Percentiles rank a stretch among this genome's conserved stretches.
Evolutionary conservation across 2,888 invertebrate species (phyloP).

Genomic region (Shargacucullia verbasci): DNA sequence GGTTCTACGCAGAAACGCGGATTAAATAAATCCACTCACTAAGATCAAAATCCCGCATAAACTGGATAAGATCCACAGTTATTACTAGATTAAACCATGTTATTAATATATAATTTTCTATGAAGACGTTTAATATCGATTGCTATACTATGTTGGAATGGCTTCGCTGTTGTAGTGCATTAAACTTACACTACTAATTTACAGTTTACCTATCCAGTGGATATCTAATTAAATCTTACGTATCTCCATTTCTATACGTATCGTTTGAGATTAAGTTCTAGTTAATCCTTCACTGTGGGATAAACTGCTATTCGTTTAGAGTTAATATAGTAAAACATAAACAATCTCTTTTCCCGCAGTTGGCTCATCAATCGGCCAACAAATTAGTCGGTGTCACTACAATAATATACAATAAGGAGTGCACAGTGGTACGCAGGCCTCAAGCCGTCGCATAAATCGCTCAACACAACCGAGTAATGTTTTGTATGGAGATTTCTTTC

Average conservation of each 20-base stretch:
- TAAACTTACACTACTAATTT: conserved; percentile 38
- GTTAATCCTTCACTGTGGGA: conserved; percentile 50
- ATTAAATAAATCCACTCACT: conserved; percentile 81
- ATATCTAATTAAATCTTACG: conserved; percentile 45
- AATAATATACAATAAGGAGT: conserved; percentile 87
- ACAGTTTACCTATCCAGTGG: conserved; percentile 23
- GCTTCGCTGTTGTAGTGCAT: conserved; percentile 21
- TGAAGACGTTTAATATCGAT: conserved; percentile 42
- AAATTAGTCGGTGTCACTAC: conserved; percentile 88
- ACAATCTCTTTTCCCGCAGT: conserved; percentile 82
- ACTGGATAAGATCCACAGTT: conserved; percentile 65
- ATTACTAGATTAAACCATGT: conserved; percentile 58
- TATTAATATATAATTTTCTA: conserved; percentile 41
- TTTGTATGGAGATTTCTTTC: conserved; percentile 90
- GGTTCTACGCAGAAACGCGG: conserved; percentile 65
- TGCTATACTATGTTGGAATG: conserved; percentile 29
- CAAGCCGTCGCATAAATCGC: conserved; percentile 86
- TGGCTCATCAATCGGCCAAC: conserved; percentile 87
- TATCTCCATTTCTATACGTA: conserved; percentile 19
- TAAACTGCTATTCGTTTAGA: conserved; percentile 62
- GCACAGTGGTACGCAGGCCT: conserved; percentile 74
- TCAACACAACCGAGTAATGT: conserved; percentile 86
- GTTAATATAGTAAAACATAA: conserved; percentile 80
- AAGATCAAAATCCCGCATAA: conserved; percentile 78
- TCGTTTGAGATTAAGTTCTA: conserved; percentile 33